A percentile compares a stretch with the other conserved stretches of the same genome.
phyloP scores from a whole-genome alignment of 2,888 invertebrate genomes.

The Criorhina ranunculi region DNA sequence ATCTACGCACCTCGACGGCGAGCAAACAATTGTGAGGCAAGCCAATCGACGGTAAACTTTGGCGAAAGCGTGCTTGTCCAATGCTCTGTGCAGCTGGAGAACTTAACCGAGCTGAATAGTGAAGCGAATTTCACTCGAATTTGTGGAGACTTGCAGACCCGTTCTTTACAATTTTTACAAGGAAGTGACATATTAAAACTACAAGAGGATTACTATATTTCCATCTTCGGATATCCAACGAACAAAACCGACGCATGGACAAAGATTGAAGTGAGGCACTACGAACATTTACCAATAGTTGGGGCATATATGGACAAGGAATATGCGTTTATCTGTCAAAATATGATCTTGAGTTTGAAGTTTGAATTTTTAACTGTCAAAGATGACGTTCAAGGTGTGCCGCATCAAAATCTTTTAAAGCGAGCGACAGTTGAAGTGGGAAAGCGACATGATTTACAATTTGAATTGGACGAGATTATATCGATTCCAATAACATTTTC shows the following conservation, averaged over 20 bases:
- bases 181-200: slow-evolving; percentile 48
- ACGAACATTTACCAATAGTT: slow-evolving; percentile 77
- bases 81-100: slow-evolving; percentile 79
- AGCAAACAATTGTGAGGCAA: slow-evolving; percentile 65
- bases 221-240: slow-evolving; percentile 81
- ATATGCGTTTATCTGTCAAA: slow-evolving; percentile 81
- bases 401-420: slow-evolving; percentile 80
- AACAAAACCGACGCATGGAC: slow-evolving; percentile 80
- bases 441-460: slow-evolving; percentile 81
- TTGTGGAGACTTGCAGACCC: slow-evolving; percentile 80
- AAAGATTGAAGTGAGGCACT: slow-evolving; percentile 78
- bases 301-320: slow-evolving; percentile 78
- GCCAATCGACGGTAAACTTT: slow-evolving; percentile 78
- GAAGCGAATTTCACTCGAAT: slow-evolving; percentile 80
- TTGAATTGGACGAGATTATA: slow-evolving; percentile 80
- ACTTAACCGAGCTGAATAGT: slow-evolving; percentile 54
- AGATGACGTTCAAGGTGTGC: slow-evolving; percentile 64
- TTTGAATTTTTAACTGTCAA: slow-evolving; percentile 81
- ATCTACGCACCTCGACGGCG: slow-evolving; percentile 73
- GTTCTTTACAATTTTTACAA: slow-evolving; percentile 77
- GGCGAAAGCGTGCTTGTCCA: slow-evolving; percentile 80
- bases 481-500: slow-evolving; percentile 81
- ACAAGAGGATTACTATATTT: slow-evolving; percentile 77
- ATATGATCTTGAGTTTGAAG: slow-evolving; percentile 81
- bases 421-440: slow-evolving; percentile 80